Percentiles rank a stretch among this genome's conserved stretches.
These are phyloP conservation scores for Hecatera dysodea DNA, from an alignment of 2,888 invertebrate genomes.

Conservation along the genomic window DNA sequence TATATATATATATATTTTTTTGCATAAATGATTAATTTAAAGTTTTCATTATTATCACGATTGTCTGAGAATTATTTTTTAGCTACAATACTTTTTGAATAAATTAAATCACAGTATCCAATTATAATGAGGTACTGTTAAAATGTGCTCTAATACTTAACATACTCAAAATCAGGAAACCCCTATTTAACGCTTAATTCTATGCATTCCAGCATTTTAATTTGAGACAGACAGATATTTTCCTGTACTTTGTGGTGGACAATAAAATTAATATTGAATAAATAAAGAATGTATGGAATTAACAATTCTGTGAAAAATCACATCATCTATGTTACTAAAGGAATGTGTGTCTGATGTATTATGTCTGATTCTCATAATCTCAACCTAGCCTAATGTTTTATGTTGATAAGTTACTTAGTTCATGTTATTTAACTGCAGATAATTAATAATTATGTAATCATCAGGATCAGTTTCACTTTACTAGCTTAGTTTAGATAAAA, in stretches of 20 bases:
- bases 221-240: not conserved
- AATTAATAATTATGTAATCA: conserved; percentile 9
- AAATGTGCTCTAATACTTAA: not conserved
- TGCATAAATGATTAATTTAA: not conserved
- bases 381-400: not conserved
- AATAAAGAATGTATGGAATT: not conserved
- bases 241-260: not conserved
- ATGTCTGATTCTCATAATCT: not conserved
- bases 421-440: conserved; percentile 1
- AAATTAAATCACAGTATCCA: not conserved
- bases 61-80: conserved; percentile 42
- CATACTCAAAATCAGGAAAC: too few species aligned
- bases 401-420: not conserved
- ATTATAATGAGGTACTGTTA: not conserved
- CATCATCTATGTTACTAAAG: too few species aligned
- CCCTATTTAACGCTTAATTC: too few species aligned
- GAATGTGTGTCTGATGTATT: not conserved
- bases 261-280: too few species aligned
- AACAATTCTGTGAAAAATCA: not conserved
- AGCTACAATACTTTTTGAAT: conserved; percentile 17
- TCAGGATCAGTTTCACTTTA: conserved; percentile 1
- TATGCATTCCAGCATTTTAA: not conserved
- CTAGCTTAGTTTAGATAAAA: too few species aligned
- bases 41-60: conserved; percentile 44
- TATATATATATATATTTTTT: not conserved